Percentiles rank a stretch among this genome's conserved stretches.
phyloP scores from a whole-genome alignment of 2,113 vertebrate species.

The Dryoscopus gambensis region DNA sequence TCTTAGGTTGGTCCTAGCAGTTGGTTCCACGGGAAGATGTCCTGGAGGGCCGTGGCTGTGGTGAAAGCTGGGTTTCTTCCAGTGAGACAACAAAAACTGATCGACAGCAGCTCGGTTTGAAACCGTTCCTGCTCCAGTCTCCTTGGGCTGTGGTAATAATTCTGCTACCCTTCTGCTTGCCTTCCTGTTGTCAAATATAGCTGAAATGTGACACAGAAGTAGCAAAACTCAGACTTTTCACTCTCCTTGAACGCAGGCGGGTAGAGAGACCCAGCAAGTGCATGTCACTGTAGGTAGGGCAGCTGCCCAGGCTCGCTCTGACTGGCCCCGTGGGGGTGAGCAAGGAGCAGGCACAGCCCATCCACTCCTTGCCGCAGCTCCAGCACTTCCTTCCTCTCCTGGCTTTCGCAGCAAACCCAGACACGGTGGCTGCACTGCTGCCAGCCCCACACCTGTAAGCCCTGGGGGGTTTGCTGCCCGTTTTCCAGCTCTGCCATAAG shows the following conservation, averaged over 20 bases:
- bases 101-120: not conserved
- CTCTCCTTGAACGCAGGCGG: not conserved
- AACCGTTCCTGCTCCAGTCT: not conserved
- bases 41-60: not conserved
- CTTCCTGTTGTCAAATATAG: not conserved
- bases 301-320: not conserved
- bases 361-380: fast-evolving
- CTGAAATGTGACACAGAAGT: not conserved
- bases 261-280: not conserved
- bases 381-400: not conserved
- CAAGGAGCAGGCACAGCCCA: not conserved
- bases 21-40: not conserved
- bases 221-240: not conserved
- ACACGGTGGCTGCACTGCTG: fast-evolving
- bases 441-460: not conserved
- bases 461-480: fast-evolving
- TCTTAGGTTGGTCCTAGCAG: not conserved
- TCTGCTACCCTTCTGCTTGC: not conserved
- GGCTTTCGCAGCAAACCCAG: not conserved
- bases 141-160: not conserved
- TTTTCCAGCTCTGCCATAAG: not conserved
- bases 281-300: fast-evolving
- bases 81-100: not conserved
- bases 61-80: not conserved
- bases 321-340: not conserved